Evolutionary conservation across 2,113 vertebrate species (phyloP).

Genomic region (Amazona guildingii): DNA sequence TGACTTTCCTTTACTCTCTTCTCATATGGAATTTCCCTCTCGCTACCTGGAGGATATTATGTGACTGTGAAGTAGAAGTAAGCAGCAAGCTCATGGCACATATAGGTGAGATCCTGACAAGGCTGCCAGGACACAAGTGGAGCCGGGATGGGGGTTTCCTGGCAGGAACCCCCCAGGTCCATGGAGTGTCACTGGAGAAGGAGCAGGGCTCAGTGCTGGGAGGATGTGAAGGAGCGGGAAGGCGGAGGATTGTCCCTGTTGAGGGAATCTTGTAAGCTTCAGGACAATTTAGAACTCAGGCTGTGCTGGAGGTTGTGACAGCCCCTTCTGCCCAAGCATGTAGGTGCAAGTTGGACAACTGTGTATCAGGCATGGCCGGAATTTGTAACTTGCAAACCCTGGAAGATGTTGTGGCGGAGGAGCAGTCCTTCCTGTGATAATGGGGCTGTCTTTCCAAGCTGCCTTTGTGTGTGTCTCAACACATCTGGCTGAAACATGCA

Average conservation of each 20-base stretch:
- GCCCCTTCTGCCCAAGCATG: not conserved
- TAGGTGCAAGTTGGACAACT: not conserved
- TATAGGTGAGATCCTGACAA: not conserved
- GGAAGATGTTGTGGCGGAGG: not conserved
- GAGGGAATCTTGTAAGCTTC: not conserved
- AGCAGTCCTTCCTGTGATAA: not conserved
- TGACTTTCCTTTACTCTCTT: not conserved
- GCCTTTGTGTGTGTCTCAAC: not conserved
- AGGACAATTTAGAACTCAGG: rapidly evolving
- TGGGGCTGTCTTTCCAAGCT: not conserved
- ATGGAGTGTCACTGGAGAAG: rapidly evolving
- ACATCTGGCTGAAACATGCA: rapidly evolving
- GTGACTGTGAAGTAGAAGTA: not conserved
- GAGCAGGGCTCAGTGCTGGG: not conserved
- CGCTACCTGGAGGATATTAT: not conserved
- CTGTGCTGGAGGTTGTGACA: rapidly evolving
- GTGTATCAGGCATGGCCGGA: too few relatives aligned
- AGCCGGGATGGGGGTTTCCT: not conserved
- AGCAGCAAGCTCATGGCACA: rapidly evolving
- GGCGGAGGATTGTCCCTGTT: not conserved
- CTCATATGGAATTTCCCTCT: not conserved
- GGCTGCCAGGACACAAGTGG: rapidly evolving
- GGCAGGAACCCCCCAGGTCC: rapidly evolving
- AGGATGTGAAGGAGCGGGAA: rapidly evolving
- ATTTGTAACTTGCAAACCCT: not conserved